Evolutionary conservation across 30 jellyfish, hydroid and myxozoan species (phyloP), one percentile per base, ranked within the genome.

Genomic region (Aurelia sp.): DNA sequence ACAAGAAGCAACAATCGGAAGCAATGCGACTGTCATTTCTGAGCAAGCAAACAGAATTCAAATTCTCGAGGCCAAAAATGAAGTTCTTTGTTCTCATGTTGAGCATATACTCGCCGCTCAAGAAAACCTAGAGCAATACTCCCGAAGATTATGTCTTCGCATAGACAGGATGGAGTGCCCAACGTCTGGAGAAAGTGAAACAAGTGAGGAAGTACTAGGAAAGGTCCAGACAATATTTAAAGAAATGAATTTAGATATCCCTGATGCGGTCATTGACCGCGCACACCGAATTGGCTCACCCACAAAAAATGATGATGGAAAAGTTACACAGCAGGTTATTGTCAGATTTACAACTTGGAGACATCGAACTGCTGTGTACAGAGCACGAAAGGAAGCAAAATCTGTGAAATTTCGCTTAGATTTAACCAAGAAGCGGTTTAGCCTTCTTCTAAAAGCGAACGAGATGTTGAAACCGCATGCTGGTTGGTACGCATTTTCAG

Each of bases 241-340:
- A 6, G 48, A 38, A 38, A 38, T 38, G 48, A 38, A 38, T 38
- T 38, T 38, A 38, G 48, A 77, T 27, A 76, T 77, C 13, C 76
- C 88, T n/a, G 88, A 77, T 38, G 74, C 76, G 67, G 88, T 77
- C 27, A 77, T 77, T 59, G 88, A 55, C 77, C 77, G 65, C 63
- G 88, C 88, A n/a, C 88, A 77, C 41, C 78, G 88, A 13, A 77
- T 77, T 21, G 88, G 88, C 5, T 70, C 69, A 15, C 53, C 53
- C 30, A 7, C 85, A 19, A 18, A 31, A 61, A 61, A 12, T 16
- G 66, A 74, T 74, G 74, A 53, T 50, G 31, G 58, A 33, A 55
- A 38, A 38, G 48, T 38, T 38, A 38, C 65, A 33, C 53, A 51
- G 50, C 85, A 74, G 55, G 72, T 79, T n/a, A 63, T 79, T 13